Evolutionary conservation across 2,888 invertebrate genomes (phyloP).

Genomic region (Stenodema calcarata): DNA sequence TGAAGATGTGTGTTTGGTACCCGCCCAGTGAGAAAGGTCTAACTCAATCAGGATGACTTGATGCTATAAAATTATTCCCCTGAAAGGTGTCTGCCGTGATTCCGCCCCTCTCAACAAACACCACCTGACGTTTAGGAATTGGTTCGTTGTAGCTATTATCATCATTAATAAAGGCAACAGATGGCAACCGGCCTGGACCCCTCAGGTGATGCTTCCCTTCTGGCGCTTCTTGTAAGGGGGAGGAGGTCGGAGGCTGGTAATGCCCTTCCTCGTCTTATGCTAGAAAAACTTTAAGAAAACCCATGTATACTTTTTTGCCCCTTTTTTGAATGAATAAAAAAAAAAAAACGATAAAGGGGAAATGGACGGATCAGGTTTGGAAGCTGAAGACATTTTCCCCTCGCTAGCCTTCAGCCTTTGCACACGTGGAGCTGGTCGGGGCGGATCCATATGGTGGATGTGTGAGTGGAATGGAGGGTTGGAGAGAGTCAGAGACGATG

Average conservation of each 20-base stretch:
- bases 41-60: constrained; percentile 22
- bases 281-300: background rate
- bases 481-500: too few species aligned
- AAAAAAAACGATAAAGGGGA: background rate
- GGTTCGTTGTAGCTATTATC: constrained; percentile 13
- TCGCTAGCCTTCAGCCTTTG: background rate
- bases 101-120: constrained; percentile 30
- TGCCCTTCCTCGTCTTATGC: background rate
- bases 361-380: background rate
- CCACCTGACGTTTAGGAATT: constrained; percentile 42
- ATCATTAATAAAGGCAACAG: constrained; percentile 28
- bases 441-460: background rate
- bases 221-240: background rate
- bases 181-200: background rate
- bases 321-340: too few species aligned
- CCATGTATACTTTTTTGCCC: too few species aligned
- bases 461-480: background rate
- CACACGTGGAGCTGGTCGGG: background rate
- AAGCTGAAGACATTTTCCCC: background rate
- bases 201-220: background rate
- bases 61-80: constrained; percentile 25
- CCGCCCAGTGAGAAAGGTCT: background rate
- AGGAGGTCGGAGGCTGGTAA: background rate
- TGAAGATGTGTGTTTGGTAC: background rate
- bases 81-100: constrained; percentile 40